phyloP scores from a whole-genome alignment of 2,888 invertebrate species.

The Hemaris fuciformis region DNA sequence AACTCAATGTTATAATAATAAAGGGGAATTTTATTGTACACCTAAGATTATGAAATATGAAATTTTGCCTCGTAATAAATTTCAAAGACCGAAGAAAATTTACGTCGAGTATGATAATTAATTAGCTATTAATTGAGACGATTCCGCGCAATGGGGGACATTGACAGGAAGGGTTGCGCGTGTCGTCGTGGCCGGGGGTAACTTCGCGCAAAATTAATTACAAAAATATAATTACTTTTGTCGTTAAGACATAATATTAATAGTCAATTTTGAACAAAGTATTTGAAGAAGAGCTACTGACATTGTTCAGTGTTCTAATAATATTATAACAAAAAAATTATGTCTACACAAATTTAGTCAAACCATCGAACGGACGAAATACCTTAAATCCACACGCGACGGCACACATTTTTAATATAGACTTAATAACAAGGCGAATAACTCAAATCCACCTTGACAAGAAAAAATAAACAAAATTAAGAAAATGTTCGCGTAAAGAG shows the following conservation, averaged over 20 bases:
- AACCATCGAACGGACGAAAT: too few species aligned
- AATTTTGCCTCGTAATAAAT: constrained; percentile 29
- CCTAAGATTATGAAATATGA: constrained; percentile 26
- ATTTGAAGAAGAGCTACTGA: too few species aligned
- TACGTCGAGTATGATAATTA: constrained; percentile 33
- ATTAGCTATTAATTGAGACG: constrained; percentile 34
- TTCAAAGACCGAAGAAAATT: constrained; percentile 29
- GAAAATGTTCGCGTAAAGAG: background rate
- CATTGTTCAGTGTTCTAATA: too few species aligned
- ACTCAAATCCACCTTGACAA: background rate
- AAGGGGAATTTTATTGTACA: background rate
- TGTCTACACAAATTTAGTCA: too few species aligned
- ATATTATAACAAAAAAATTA: too few species aligned
- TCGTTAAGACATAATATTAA: background rate
- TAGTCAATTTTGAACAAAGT: too few species aligned
- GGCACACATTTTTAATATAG: too few species aligned
- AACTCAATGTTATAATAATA: constrained; percentile 7
- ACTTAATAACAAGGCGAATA: too few species aligned
- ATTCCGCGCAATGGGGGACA: constrained; percentile 15
- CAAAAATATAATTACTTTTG: background rate
- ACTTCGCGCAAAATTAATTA: background rate
- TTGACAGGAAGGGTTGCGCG: background rate
- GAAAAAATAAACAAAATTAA: constrained; percentile 3
- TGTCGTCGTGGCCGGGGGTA: background rate
- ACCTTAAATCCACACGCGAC: too few species aligned